Base-by-base conservation (phyloP, 2,888 invertebrate genomes). In the Latrodectus hesperus region DNA sequence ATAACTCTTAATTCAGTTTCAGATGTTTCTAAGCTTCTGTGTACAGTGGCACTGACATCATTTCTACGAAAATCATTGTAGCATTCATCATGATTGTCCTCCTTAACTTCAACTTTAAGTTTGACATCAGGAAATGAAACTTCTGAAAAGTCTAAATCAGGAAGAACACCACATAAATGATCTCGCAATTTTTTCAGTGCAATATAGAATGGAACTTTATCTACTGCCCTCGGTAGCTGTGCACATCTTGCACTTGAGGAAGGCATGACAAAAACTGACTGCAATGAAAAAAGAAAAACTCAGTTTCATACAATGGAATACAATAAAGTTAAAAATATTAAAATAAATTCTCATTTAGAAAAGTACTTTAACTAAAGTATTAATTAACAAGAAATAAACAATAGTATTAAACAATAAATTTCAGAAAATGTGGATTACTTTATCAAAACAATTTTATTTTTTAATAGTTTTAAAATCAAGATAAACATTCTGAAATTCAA, bases 181-280 rank as follows among this genome's bases (percentile, higher is more conserved):
- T 99, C 99, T 80, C 98, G 95, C 93, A 98, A 97, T 93, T 98
- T 98, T 93, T 97, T 98, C 72, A 99, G 94, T 79, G 98, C 98
- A 88, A 96, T 95, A 93, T 98, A 99, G 94, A 98, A 99, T 90
- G 99, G 99, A 88, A 99, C 97, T 94, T 99, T 99, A 94, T 99
- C 99, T 0, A 97, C 96, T 26, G 98, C 98, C 90, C 98, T 95
- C n/a, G 99, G 99, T 90, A 99, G 94, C 93, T 99, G 98, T 65
- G 99, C 98, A 93, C 98, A 99, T 79, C 99, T 95, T 76, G 99
- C 98, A 92, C 98, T 98, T 77, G 98, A 98, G 81, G 98, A 99
- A 90, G 99, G 99, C 98, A 99, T 98, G 92, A 99, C 99, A 97
- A 97, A 99, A 94, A 98, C 97, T 67, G 83, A 82, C 88, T 89